Percentiles rank a stretch among this genome's conserved stretches.
These are phyloP conservation scores for Spodoptera litura DNA, from an alignment of 1,140 invertebrate genomes.

Conservation along the genomic window DNA sequence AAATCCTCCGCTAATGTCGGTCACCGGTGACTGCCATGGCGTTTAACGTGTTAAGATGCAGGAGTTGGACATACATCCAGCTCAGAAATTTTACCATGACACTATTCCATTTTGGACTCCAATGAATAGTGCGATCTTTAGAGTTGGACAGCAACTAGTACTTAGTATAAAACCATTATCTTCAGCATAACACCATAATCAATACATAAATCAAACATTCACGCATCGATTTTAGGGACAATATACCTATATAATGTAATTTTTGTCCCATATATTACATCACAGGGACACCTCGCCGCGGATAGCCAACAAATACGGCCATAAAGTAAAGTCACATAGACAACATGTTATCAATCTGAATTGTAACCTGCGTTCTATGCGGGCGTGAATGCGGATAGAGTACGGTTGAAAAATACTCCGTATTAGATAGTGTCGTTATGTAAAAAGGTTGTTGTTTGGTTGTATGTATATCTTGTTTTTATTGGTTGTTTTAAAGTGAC, in stretches of 20 bases:
- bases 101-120: too few relatives aligned
- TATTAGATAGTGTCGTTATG: neutral
- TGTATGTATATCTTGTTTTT: neutral
- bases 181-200: neutral
- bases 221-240: slow-evolving; percentile 17
- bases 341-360: slow-evolving; percentile 36
- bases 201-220: neutral
- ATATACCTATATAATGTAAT: slow-evolving; percentile 20
- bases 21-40: too few relatives aligned
- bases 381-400: slow-evolving; percentile 15
- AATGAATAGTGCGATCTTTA: too few relatives aligned
- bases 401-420: slow-evolving; percentile 4
- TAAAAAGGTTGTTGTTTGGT: neutral
- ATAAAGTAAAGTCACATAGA: slow-evolving; percentile 38
- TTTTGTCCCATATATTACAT: slow-evolving; percentile 25
- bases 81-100: too few relatives aligned
- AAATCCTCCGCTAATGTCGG: too few relatives aligned
- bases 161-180: neutral
- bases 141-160: too few relatives aligned
- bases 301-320: slow-evolving; percentile 12
- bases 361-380: slow-evolving; percentile 29
- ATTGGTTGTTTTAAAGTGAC: too few relatives aligned
- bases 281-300: neutral
- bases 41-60: too few relatives aligned
- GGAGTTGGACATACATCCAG: too few relatives aligned